Conservation (phyloP, 2,113 vertebrate species). For the Camelus bactrianus region DNA sequence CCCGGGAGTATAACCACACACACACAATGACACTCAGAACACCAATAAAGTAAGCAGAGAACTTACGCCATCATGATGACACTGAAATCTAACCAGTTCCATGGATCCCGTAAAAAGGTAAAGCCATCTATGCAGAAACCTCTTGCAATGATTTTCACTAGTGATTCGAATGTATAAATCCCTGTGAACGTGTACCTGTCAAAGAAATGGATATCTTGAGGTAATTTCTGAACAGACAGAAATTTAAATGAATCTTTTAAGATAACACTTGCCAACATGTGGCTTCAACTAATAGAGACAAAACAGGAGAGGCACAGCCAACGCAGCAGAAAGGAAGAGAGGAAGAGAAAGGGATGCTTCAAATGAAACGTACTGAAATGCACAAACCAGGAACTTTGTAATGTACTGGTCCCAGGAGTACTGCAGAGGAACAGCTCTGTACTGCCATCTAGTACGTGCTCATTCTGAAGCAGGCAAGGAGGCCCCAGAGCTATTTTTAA, state of each 20-base stretch:
- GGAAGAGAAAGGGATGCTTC: neutral
- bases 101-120: constrained; percentile 97
- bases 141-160: constrained; percentile 98
- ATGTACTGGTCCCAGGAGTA: neutral
- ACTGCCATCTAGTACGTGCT: neutral
- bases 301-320: neutral
- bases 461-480: neutral
- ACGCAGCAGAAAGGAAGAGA: neutral
- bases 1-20: neutral
- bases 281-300: neutral
- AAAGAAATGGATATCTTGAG: constrained; percentile 25
- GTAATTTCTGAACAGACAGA: neutral
- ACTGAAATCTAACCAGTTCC: constrained; percentile 99
- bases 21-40: neutral
- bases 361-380: neutral
- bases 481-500: neutral
- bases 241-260: neutral
- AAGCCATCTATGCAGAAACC: constrained; percentile 98
- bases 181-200: constrained; percentile 98
- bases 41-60: neutral
- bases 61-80: constrained; percentile 99
- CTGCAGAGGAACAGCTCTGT: neutral
- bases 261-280: neutral
- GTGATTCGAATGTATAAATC: constrained; percentile 99
- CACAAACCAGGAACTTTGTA: neutral